These are phyloP conservation scores for Papio anubis DNA, from an alignment of 2,113 vertebrate genomes.

Conservation along the genomic window DNA sequence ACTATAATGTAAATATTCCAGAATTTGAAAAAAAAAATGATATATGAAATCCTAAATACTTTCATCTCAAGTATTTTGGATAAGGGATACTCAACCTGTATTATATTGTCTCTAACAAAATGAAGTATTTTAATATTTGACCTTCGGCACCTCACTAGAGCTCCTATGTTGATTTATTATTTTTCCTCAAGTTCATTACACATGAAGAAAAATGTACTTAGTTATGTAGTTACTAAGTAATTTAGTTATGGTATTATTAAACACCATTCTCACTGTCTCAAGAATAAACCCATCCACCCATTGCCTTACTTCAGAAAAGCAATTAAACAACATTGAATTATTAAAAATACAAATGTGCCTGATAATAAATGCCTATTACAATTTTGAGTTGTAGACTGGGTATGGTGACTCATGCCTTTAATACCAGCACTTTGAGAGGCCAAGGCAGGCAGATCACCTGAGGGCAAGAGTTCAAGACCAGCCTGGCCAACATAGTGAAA, in stretches of 20 bases:
- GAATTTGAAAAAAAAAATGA: not conserved
- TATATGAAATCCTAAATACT: not conserved
- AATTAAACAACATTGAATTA: not conserved
- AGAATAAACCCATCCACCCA: not conserved
- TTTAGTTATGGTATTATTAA: not conserved
- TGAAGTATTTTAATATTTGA: slow-evolving; percentile 21
- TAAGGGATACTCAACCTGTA: not conserved
- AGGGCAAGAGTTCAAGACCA: no score
- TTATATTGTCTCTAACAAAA: not conserved
- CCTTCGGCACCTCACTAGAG: not conserved
- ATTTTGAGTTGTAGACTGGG: not conserved
- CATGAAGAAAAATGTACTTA: not conserved
- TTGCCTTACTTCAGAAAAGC: not conserved
- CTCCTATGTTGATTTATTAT: slow-evolving; percentile 29
- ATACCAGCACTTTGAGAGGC: no score
- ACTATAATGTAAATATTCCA: not conserved
- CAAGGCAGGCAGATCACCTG: no score
- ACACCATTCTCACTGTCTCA: not conserved
- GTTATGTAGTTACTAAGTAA: not conserved
- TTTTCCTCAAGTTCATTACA: not conserved
- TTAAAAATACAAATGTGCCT: not conserved
- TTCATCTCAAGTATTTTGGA: not conserved
- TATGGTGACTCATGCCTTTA: no score
- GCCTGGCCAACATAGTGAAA: no score
- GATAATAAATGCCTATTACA: not conserved